phyloP scores from a whole-genome alignment of 2,113 vertebrate genomes.

The Pollimyrus isidori region DNA sequence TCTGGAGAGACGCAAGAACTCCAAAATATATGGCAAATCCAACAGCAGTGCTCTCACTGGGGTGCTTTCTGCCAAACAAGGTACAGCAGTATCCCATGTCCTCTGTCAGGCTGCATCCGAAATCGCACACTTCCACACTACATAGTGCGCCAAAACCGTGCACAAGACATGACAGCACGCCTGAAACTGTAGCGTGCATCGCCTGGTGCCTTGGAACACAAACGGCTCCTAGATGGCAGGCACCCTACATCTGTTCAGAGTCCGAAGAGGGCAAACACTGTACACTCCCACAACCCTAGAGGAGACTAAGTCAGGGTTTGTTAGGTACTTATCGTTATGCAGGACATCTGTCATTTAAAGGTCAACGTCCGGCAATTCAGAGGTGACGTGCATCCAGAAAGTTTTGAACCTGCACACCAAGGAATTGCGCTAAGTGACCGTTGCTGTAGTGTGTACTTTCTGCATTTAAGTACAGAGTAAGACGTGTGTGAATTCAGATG shows the following conservation, averaged over 20 bases:
- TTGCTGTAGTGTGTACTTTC: neutral
- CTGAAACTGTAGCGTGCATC: neutral
- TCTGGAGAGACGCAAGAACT: slow-evolving; percentile 81
- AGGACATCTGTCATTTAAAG: neutral
- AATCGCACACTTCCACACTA: neutral
- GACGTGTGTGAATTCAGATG: neutral
- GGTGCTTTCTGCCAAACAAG: slow-evolving; percentile 92
- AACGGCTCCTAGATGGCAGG: neutral
- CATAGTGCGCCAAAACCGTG: neutral
- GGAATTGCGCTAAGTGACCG: neutral
- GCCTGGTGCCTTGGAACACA: neutral
- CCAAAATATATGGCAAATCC: slow-evolving; percentile 67
- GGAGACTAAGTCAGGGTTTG: neutral
- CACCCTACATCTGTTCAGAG: neutral
- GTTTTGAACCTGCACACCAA: neutral
- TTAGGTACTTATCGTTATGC: neutral
- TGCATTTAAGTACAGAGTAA: neutral
- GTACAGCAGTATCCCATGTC: slow-evolving; percentile 44
- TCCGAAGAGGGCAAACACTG: neutral
- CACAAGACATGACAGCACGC: neutral
- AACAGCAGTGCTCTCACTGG: slow-evolving; percentile 84
- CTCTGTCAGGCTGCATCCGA: neutral
- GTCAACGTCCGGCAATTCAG: neutral
- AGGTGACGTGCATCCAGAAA: neutral
- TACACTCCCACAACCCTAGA: neutral